phyloP scores from a whole-genome alignment of 2,888 invertebrate species.

The Fabriciana adippe region DNA sequence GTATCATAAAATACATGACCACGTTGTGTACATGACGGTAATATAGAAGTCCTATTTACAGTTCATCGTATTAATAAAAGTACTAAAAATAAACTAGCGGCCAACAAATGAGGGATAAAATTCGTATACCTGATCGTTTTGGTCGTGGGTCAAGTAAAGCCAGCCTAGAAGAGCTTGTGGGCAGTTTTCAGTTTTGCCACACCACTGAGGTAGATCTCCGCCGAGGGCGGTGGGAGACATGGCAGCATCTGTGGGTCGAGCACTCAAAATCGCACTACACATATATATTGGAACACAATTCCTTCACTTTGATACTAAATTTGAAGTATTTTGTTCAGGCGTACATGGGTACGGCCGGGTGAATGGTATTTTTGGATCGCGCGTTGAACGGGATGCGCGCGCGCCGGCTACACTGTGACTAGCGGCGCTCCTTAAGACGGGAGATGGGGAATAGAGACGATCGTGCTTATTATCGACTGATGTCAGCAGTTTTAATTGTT shows the following conservation, averaged over 20 bases:
- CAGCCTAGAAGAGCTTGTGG: conserved; percentile 72
- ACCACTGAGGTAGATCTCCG: conserved; percentile 73
- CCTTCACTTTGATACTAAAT: background rate
- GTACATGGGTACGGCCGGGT: conserved; percentile 56
- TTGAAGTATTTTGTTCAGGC: conserved; percentile 42
- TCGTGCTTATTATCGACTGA: conserved; percentile 6
- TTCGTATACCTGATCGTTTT: conserved; percentile 71
- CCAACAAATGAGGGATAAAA: background rate
- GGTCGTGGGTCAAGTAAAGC: conserved; percentile 71
- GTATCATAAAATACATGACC: too few species aligned
- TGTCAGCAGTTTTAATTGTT: conserved; percentile 10
- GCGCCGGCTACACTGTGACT: conserved; percentile 71
- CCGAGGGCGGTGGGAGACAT: conserved; percentile 76
- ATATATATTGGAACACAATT: conserved; percentile 26
- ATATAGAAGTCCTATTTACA: conserved; percentile 13
- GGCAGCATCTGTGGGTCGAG: conserved; percentile 52
- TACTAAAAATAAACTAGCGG: conserved; percentile 27
- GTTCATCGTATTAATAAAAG: conserved; percentile 22
- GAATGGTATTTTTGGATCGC: conserved; percentile 70
- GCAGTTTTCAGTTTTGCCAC: conserved; percentile 67
- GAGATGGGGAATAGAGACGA: conserved; percentile 63
- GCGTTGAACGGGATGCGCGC: conserved; percentile 65
- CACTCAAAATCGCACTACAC: conserved; percentile 34
- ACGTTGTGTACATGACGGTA: background rate
- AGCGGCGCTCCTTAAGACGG: conserved; percentile 77